Percentiles rank a stretch among this genome's conserved stretches.
phyloP scores from a whole-genome alignment of 2,113 vertebrate species.

The Gracilinanus agilis region DNA sequence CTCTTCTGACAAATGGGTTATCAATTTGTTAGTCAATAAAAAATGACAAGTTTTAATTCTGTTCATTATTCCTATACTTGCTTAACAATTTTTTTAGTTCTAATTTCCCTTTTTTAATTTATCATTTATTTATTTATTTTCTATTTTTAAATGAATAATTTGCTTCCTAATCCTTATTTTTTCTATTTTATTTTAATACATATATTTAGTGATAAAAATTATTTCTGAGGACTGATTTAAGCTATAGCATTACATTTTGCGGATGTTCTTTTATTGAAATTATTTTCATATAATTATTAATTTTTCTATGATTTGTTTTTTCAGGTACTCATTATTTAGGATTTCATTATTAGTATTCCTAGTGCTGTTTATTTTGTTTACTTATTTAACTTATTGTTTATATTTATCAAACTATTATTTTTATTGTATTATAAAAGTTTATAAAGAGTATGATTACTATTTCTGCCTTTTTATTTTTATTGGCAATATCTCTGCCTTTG shows the following conservation, averaged over 20 bases:
- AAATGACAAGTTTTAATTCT: not conserved
- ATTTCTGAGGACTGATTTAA: not conserved
- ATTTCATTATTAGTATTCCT: not conserved
- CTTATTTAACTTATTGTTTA: not conserved
- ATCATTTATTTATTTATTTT: not conserved
- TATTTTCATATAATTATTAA: not conserved
- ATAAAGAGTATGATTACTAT: not conserved
- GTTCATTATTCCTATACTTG: not conserved
- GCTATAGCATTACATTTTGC: not conserved
- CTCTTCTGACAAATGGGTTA: no score
- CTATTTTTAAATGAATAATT: not conserved
- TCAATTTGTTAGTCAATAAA: not conserved
- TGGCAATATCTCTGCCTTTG: not conserved
- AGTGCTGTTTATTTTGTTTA: not conserved
- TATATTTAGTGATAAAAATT: not conserved
- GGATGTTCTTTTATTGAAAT: not conserved
- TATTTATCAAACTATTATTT: not conserved
- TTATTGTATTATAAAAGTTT: not conserved
- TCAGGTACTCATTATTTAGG: not conserved
- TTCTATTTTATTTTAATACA: not conserved
- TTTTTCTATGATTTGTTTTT: not conserved
- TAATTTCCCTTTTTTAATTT: not conserved
- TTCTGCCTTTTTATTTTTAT: not conserved
- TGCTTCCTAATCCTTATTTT: not conserved
- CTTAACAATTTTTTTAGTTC: not conserved